These are phyloP conservation scores for Ormia ochracea DNA, from an alignment of 2,888 invertebrate species.

Conservation along the genomic window DNA sequence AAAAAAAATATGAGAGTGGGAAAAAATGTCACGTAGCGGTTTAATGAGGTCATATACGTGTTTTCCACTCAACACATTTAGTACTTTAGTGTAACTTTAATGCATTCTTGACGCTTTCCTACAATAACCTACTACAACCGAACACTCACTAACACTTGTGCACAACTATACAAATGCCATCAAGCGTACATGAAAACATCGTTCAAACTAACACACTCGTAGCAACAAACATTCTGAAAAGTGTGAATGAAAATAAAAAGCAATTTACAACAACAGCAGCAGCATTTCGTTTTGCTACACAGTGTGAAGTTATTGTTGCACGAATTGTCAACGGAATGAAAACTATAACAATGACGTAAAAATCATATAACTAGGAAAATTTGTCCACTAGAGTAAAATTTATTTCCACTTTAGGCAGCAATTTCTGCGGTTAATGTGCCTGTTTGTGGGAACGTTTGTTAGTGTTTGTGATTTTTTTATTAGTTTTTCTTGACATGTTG, in stretches of 20 bases:
- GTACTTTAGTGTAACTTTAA: constrained; percentile 51
- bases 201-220: constrained; percentile 24
- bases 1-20: constrained; percentile 4
- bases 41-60: constrained; percentile 65
- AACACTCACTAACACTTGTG: constrained; percentile 8
- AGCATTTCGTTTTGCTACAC: background rate
- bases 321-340: constrained; percentile 7
- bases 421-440: constrained; percentile 26
- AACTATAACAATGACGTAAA: constrained; percentile 37
- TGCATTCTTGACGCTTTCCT: constrained; percentile 42
- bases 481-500: constrained; percentile 2
- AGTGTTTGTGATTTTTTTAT: background rate
- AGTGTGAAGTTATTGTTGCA: background rate
- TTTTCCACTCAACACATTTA: constrained; percentile 60
- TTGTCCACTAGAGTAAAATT: constrained; percentile 56
- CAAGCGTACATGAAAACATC: constrained; percentile 31
- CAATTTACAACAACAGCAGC: constrained; percentile 11
- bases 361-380: constrained; percentile 56
- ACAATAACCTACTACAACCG: constrained; percentile 3
- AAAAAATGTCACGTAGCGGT: constrained; percentile 63
- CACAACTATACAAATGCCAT: background rate
- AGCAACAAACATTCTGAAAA: background rate
- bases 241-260: background rate
- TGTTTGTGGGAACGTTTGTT: background rate
- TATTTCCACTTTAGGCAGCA: constrained; percentile 51